phyloP scores from a whole-genome alignment of 2,888 invertebrate species.

The Punctoribates punctum region DNA sequence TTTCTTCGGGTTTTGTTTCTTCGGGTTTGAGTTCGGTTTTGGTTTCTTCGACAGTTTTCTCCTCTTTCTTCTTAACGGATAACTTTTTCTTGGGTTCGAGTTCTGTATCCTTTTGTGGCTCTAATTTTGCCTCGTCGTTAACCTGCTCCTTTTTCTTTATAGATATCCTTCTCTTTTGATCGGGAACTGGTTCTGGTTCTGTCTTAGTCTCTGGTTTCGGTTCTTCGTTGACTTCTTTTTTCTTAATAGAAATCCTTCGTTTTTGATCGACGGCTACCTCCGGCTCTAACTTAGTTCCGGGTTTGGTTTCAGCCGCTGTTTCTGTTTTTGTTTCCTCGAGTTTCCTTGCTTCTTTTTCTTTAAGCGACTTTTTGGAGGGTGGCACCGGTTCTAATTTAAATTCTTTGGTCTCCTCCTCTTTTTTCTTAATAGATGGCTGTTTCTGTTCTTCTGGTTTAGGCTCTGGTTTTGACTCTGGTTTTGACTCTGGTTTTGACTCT shows the following conservation, averaged over 20 bases:
- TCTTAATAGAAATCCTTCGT: conserved; percentile 35
- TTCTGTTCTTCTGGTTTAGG: conserved; percentile 43
- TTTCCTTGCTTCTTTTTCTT: too few relatives aligned
- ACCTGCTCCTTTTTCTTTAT: conserved; percentile 42
- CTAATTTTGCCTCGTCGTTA: not conserved
- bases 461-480: conserved; percentile 49
- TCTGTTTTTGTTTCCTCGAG: too few relatives aligned
- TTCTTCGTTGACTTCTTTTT: conserved; percentile 4
- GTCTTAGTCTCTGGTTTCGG: conserved; percentile 13
- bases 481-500: conserved; percentile 48
- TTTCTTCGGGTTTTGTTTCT: not conserved
- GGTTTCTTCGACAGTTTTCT: not conserved
- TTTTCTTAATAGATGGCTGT: conserved; percentile 35
- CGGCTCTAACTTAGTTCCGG: not conserved
- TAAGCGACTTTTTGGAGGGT: too few relatives aligned
- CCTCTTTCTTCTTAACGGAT: not conserved
- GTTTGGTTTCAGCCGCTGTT: not conserved
- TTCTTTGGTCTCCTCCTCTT: not conserved
- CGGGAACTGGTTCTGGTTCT: conserved; percentile 13
- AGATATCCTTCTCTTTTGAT: not conserved
- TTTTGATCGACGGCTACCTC: conserved; percentile 3
- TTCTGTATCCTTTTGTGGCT: not conserved
- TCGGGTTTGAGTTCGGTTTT: not conserved
- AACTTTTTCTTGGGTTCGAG: not conserved
- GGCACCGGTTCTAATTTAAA: not conserved